Percentiles rank a stretch among this genome's conserved stretches.
These are phyloP conservation scores for Trichonephila clavata DNA, from an alignment of 1,140 invertebrate genomes.

Conservation along the genomic window DNA sequence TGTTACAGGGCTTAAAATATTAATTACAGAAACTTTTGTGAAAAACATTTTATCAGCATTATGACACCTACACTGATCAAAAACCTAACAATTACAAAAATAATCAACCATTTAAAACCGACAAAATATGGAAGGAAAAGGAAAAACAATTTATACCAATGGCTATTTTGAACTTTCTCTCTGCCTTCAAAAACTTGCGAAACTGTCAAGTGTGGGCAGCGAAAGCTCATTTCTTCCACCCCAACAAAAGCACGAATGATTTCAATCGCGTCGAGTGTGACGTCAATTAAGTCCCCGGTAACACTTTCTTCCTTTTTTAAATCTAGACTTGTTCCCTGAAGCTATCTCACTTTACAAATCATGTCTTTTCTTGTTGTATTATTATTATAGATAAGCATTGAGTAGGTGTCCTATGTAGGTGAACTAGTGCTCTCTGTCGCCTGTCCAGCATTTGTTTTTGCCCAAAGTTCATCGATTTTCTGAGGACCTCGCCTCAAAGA, in stretches of 20 bases:
- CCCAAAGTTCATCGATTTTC: constrained; percentile 29
- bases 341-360: not conserved
- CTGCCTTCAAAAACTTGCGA: too few relatives aligned
- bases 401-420: constrained; percentile 50
- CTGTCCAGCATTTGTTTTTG: constrained; percentile 14
- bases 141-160: not conserved
- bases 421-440: constrained; percentile 56
- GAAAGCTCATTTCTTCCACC: too few relatives aligned
- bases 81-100: too few relatives aligned
- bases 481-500: constrained; percentile 6
- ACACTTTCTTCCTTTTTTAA: not conserved
- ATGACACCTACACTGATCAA: too few relatives aligned
- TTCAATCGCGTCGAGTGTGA: not conserved
- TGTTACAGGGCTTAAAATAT: too few relatives aligned
- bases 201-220: too few relatives aligned
- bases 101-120: too few relatives aligned
- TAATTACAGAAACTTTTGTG: too few relatives aligned
- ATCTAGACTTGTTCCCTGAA: not conserved
- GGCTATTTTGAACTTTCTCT: too few relatives aligned
- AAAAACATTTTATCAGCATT: too few relatives aligned
- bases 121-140: not conserved
- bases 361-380: not conserved
- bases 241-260: not conserved
- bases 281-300: not conserved
- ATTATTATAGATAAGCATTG: not conserved